Evolutionary conservation across 2,797 vertebrate genomes (phyloP), one percentile per base, ranked within the genome.

Genomic region (Sebastolobus altivelis): DNA sequence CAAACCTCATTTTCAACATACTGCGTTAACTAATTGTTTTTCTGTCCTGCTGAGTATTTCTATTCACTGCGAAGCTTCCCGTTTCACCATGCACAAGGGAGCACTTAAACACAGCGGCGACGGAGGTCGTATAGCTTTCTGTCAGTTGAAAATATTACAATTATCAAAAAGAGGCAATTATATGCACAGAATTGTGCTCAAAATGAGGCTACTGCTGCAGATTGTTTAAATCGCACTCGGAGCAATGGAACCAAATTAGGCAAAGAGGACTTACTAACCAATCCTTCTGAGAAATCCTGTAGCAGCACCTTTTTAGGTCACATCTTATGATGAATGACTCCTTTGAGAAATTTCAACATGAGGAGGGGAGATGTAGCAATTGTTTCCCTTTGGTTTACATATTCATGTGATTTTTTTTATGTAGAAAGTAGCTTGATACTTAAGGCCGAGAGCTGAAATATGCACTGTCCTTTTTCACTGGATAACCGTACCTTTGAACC

Each of bases 291-390:
- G 90, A 90, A 90, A 91, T 87, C 77, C 85, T 85, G 86, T 66
- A 85, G 78, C 77, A 81, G 84, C 82, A 89, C 90, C 90, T 91
- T 93, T 93, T 92, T 88, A 89, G 89, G 92, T 94, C 92, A 90
- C 85, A 89, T 78, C 83, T 83, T 88, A 85, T 89, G 90, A 93
- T 86, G 81, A 95, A 94, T 92, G 90, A 77, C 88, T 94, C 92
- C 90, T 94, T 88, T 91, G 93, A 94, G 89, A 90, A 85, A 87
- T 89, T 70, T 79, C 49, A 88, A 88, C 83, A 87, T 49, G 73
- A 87, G 84, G 82, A 86, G 60, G 79, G 72, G 79, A 86, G 88
- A 75, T 40, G 46, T 58, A 73, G 84, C 81, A 81, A 88, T 82
- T 88, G 91, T 90, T 92, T 85, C 74, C 81, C 81, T 82, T 83